Evolutionary conservation across 1,140 invertebrate species (phyloP).

Genomic region (Tigriopus japonicus): DNA sequence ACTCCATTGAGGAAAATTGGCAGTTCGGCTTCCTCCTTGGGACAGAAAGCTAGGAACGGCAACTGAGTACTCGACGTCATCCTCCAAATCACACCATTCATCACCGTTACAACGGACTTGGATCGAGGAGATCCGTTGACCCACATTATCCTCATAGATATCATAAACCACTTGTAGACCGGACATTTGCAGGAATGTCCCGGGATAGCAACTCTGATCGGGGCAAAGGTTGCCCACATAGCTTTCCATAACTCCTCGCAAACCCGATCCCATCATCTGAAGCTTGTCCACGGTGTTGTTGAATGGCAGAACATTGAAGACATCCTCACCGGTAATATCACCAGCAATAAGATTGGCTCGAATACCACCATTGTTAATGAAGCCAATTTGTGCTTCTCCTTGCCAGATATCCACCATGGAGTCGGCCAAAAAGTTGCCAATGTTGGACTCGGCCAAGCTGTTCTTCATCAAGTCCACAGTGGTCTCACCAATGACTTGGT

Average conservation of each 20-base stretch:
- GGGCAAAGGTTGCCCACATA: slow-evolving; percentile 31
- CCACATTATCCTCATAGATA: slow-evolving; percentile 20
- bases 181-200: slow-evolving; percentile 38
- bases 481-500: background rate
- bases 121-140: slow-evolving; percentile 28
- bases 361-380: slow-evolving; percentile 14
- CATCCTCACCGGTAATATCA: slow-evolving; percentile 38
- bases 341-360: background rate
- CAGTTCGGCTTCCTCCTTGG: slow-evolving; percentile 40
- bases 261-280: slow-evolving; percentile 37
- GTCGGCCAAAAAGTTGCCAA: slow-evolving; percentile 10
- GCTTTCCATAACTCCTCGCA: slow-evolving; percentile 40
- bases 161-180: slow-evolving; percentile 33
- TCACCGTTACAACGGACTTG: slow-evolving; percentile 39
- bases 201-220: slow-evolving; percentile 29
- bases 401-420: background rate
- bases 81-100: slow-evolving; percentile 29
- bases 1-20: background rate
- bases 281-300: slow-evolving; percentile 44
- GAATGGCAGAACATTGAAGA: slow-evolving; percentile 45
- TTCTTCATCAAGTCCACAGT: background rate
- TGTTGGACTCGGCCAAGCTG: background rate
- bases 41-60: slow-evolving; percentile 39
- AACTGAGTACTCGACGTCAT: slow-evolving; percentile 34
- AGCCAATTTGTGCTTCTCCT: background rate